Conservation (phyloP, 2,888 invertebrate genomes). For the Caradrina kadenii region DNA sequence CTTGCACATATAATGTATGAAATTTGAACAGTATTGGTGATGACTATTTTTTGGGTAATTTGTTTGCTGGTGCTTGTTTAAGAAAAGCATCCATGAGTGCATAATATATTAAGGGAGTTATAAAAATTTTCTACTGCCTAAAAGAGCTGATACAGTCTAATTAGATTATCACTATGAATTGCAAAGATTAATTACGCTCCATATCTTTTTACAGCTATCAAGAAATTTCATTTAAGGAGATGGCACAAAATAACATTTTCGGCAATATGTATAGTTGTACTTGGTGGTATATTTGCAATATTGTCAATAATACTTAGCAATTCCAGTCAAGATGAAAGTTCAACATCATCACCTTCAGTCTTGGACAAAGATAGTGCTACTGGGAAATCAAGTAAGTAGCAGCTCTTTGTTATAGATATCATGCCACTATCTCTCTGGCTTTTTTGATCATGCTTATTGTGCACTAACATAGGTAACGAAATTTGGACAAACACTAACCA, state of each 20-base stretch:
- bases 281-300: constrained; percentile 78
- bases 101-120: background rate
- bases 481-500: background rate
- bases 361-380: constrained; percentile 58
- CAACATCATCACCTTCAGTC: constrained; percentile 39
- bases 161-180: constrained; percentile 4
- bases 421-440: background rate
- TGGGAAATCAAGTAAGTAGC: constrained; percentile 64
- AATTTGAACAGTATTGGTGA: no score
- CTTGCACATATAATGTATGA: no score
- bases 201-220: constrained; percentile 70
- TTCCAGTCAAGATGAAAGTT: constrained; percentile 59
- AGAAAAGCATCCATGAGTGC: background rate
- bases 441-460: constrained; percentile 17
- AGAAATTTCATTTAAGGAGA: constrained; percentile 69
- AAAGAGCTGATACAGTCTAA: background rate
- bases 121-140: no score
- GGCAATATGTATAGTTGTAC: constrained; percentile 73
- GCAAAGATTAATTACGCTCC: background rate
- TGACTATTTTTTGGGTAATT: no score
- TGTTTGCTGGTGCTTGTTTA: background rate
- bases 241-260: constrained; percentile 81
- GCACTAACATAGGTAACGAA: constrained; percentile 11
- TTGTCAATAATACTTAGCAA: constrained; percentile 73
- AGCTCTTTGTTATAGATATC: background rate